Conservation (phyloP, 2,113 vertebrate species). For the Orcinus orca region DNA sequence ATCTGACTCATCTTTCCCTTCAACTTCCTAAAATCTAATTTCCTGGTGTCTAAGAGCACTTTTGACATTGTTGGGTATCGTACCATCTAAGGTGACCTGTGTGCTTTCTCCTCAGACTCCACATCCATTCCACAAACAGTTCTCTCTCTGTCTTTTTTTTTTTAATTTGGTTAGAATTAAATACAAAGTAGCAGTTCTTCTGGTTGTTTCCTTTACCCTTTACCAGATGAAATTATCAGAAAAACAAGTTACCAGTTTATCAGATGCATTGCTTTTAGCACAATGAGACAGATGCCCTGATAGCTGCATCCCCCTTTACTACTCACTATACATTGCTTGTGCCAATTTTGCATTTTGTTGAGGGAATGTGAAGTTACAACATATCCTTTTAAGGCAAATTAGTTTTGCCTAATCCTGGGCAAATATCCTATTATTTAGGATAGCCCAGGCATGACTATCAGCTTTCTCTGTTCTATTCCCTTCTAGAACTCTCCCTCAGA, state of each 20-base stretch:
- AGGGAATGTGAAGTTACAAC: not conserved
- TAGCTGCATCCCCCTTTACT: not conserved
- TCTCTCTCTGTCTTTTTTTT: not conserved
- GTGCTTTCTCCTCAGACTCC: not conserved
- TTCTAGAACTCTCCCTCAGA: not conserved
- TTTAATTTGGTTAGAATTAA: not conserved
- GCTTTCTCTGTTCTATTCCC: not conserved
- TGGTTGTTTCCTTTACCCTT: not conserved
- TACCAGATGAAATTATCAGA: not conserved
- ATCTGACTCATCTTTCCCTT: not conserved
- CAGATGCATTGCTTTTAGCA: not conserved
- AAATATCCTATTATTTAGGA: not conserved
- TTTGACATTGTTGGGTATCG: not conserved
- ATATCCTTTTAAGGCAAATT: not conserved
- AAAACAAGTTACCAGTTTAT: not conserved
- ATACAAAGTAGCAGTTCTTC: not conserved
- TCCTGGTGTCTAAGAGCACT: not conserved
- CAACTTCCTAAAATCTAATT: constrained; percentile 25
- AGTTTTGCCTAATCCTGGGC: not conserved
- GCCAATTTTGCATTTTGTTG: not conserved
- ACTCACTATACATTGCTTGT: not conserved
- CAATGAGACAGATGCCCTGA: not conserved
- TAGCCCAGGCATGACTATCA: not conserved
- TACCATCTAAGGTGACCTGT: not conserved
- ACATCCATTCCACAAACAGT: not conserved